Conservation (phyloP, 2,888 invertebrate species). For the Acronicta leporina region DNA sequence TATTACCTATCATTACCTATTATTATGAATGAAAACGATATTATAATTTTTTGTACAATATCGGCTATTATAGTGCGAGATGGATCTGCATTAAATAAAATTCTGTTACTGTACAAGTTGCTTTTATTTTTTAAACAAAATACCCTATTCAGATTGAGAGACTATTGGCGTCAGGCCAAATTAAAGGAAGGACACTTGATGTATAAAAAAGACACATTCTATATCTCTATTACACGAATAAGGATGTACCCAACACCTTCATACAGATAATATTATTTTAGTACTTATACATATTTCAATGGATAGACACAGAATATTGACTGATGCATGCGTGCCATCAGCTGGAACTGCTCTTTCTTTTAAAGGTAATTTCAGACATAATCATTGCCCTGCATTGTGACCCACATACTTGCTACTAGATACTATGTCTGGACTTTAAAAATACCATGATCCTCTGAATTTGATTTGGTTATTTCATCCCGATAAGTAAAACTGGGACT, state of each 20-base stretch:
- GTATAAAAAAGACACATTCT: neutral
- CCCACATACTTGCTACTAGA: too few species aligned
- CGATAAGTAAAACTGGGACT: too few species aligned
- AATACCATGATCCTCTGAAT: too few species aligned
- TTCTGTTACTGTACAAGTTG: slow-evolving; percentile 85
- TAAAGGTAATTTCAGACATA: too few species aligned
- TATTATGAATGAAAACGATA: slow-evolving; percentile 78
- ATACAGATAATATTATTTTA: neutral
- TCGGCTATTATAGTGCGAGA: slow-evolving; percentile 87
- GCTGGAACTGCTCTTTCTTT: too few species aligned
- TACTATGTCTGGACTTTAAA: too few species aligned
- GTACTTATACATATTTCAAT: too few species aligned
- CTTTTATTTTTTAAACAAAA: slow-evolving; percentile 63
- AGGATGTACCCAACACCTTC: neutral
- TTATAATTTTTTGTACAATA: slow-evolving; percentile 88
- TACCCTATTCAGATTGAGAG: slow-evolving; percentile 6
- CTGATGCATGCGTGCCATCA: too few species aligned
- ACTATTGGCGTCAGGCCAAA: slow-evolving; percentile 12
- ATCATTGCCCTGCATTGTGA: too few species aligned
- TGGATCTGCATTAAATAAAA: slow-evolving; percentile 88
- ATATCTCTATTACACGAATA: too few species aligned
- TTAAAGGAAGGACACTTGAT: slow-evolving; percentile 19
- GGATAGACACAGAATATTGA: too few species aligned
- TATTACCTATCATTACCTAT: slow-evolving; percentile 80
- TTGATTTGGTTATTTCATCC: too few species aligned